Conservation (phyloP, 2,888 invertebrate genomes). For the Plagodis pulveraria region DNA sequence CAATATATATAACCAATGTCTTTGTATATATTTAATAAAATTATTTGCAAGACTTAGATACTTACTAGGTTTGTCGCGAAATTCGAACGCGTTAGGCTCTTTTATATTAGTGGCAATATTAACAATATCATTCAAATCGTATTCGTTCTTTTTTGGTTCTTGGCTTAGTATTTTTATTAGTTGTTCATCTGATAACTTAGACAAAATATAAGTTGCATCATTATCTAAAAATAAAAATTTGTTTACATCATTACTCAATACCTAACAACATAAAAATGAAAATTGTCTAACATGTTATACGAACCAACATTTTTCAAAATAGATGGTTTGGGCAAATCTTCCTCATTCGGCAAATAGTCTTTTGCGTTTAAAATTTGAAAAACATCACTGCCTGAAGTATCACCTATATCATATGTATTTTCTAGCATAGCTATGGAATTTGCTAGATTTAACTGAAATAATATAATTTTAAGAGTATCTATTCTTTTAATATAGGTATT, state of each 20-base stretch:
- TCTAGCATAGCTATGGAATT: slow-evolving; percentile 10
- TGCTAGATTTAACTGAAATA: slow-evolving; percentile 11
- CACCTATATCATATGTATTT: slow-evolving; percentile 28
- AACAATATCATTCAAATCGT: slow-evolving; percentile 61
- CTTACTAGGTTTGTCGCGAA: slow-evolving; percentile 28
- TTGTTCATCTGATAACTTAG: slow-evolving; percentile 70
- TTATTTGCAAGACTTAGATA: not conserved
- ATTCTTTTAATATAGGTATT: too few species aligned
- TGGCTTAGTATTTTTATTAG: slow-evolving; percentile 64
- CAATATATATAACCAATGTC: too few species aligned
- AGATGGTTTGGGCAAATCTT: slow-evolving; percentile 55
- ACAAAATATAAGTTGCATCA: slow-evolving; percentile 66
- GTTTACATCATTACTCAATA: not conserved
- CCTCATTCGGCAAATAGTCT: slow-evolving; percentile 64
- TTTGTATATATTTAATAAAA: too few species aligned
- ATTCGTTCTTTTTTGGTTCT: slow-evolving; percentile 62
- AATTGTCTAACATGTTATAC: slow-evolving; percentile 22
- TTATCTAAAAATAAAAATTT: slow-evolving; percentile 51
- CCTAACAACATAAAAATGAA: too few species aligned
- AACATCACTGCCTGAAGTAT: slow-evolving; percentile 54
- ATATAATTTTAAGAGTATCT: not conserved
- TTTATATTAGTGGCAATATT: slow-evolving; percentile 39
- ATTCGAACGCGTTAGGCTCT: not conserved
- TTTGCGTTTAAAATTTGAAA: slow-evolving; percentile 60
- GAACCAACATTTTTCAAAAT: slow-evolving; percentile 58